Evolutionary conservation across 2,888 invertebrate species (phyloP).

Genomic region (Eulithis prunata): DNA sequence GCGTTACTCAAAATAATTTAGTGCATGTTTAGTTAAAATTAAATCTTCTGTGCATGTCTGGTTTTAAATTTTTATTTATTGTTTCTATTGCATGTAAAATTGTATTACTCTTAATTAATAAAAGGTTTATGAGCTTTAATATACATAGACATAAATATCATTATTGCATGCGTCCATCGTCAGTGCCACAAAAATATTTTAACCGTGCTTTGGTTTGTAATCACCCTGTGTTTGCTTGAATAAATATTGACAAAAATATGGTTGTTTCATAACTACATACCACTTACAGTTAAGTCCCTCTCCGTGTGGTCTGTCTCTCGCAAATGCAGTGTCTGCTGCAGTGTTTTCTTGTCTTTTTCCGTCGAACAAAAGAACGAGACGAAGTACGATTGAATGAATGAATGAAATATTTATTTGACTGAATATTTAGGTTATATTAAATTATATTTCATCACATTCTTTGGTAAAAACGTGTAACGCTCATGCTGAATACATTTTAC

Average conservation of each 20-base stretch:
- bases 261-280: conserved; percentile 30
- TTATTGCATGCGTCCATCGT: conserved; percentile 29
- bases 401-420: too few relatives aligned
- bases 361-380: too few relatives aligned
- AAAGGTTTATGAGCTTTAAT: conserved; percentile 8
- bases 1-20: not conserved
- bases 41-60: conserved; percentile 11
- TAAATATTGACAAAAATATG: conserved; percentile 52
- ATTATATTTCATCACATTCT: too few relatives aligned
- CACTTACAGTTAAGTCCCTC: not conserved
- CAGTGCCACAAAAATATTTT: conserved; percentile 37
- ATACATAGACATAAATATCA: not conserved
- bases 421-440: too few relatives aligned
- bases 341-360: too few relatives aligned
- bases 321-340: too few relatives aligned
- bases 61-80: not conserved
- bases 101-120: not conserved
- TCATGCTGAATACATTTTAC: too few relatives aligned
- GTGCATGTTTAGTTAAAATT: conserved; percentile 6
- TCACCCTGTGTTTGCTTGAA: conserved; percentile 55
- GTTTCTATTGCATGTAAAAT: conserved; percentile 9
- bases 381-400: too few relatives aligned
- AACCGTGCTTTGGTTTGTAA: conserved; percentile 45
- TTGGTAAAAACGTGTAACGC: too few relatives aligned
- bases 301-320: not conserved